A percentile compares a stretch with the other conserved stretches of the same genome.
Conservation (phyloP, 2,888 invertebrate species). For the Sclerodermus sp. region DNA sequence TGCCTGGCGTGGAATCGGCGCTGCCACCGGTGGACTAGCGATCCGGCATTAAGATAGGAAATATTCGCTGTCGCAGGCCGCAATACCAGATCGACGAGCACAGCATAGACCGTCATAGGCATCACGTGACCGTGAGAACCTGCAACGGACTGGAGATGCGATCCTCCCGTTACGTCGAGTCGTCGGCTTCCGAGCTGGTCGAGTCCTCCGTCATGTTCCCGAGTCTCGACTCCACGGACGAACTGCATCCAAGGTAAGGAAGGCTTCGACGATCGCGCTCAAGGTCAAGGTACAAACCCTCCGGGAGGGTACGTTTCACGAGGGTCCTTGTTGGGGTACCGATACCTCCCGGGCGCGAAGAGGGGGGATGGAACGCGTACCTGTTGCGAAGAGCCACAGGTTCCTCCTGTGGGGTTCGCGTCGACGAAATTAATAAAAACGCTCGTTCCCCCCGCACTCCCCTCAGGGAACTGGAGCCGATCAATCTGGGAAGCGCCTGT, state of each 20-base stretch:
- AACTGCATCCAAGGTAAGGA: slow-evolving; percentile 62
- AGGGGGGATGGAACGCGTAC: too few species aligned
- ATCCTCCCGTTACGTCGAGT: slow-evolving; percentile 55
- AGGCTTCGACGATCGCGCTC: background rate
- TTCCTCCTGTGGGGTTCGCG: too few species aligned
- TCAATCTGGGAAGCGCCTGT: slow-evolving; percentile 61
- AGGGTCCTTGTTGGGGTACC: too few species aligned
- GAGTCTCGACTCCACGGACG: slow-evolving; percentile 62
- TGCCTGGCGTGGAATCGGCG: too few species aligned
- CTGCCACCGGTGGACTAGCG: too few species aligned
- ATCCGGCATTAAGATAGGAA: too few species aligned
- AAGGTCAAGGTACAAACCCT: too few species aligned
- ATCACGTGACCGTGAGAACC: slow-evolving; percentile 74
- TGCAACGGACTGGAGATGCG: slow-evolving; percentile 77
- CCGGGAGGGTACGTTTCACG: too few species aligned
- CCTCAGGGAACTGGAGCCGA: slow-evolving; percentile 62
- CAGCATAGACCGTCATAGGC: slow-evolving; percentile 49
- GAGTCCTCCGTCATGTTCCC: slow-evolving; percentile 62
- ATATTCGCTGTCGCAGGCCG: slow-evolving; percentile 50
- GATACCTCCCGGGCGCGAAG: too few species aligned
- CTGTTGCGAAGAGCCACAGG: too few species aligned
- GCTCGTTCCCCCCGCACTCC: too few species aligned
- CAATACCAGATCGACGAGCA: slow-evolving; percentile 61
- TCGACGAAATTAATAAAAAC: too few species aligned
- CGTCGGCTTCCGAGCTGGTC: slow-evolving; percentile 55